phyloP scores from a whole-genome alignment of 2,888 invertebrate genomes.

The Quadriops clusia region DNA sequence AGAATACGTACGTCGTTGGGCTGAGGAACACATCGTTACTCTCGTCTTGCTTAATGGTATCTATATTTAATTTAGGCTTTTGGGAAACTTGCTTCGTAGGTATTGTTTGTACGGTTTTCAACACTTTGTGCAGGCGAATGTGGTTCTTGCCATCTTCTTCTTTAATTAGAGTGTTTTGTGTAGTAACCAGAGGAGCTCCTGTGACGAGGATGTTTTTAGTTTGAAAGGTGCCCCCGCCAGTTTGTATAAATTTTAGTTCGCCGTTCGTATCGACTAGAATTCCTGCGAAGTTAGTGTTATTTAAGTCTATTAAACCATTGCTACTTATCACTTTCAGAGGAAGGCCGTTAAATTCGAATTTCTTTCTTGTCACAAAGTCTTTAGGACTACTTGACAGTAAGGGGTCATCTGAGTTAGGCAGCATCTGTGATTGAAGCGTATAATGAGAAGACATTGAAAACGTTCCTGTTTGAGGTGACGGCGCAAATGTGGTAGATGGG shows the following conservation, averaged over 20 bases:
- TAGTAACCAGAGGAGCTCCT: conserved; percentile 23
- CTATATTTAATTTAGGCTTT: conserved; percentile 27
- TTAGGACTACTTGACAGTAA: conserved; percentile 72
- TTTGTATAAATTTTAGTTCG: conserved; percentile 49
- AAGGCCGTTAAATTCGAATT: conserved; percentile 42
- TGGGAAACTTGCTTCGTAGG: conserved; percentile 27
- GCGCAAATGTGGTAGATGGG: conserved; percentile 33
- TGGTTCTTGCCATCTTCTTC: conserved; percentile 15
- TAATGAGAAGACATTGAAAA: conserved; percentile 36
- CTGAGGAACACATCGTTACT: conserved; percentile 68
- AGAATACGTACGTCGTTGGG: conserved; percentile 44
- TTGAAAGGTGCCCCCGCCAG: conserved; percentile 37
- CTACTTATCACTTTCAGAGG: conserved; percentile 45
- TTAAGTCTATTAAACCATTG: conserved; percentile 44
- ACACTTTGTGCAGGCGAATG: conserved; percentile 13
- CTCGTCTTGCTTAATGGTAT: conserved; percentile 48
- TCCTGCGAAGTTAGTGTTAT: conserved; percentile 44
- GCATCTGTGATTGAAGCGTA: conserved; percentile 65
- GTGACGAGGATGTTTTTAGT: conserved; percentile 34
- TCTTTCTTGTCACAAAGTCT: conserved; percentile 52
- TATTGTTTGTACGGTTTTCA: conserved; percentile 16
- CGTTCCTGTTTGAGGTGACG: conserved; percentile 34
- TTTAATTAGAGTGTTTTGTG: conserved; percentile 18
- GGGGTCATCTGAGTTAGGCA: conserved; percentile 81
- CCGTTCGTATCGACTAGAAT: conserved; percentile 50